Percentiles rank a stretch among this genome's conserved stretches.
These are phyloP conservation scores for Helicoverpa zea DNA, from an alignment of 1,140 invertebrate species.

Conservation along the genomic window DNA sequence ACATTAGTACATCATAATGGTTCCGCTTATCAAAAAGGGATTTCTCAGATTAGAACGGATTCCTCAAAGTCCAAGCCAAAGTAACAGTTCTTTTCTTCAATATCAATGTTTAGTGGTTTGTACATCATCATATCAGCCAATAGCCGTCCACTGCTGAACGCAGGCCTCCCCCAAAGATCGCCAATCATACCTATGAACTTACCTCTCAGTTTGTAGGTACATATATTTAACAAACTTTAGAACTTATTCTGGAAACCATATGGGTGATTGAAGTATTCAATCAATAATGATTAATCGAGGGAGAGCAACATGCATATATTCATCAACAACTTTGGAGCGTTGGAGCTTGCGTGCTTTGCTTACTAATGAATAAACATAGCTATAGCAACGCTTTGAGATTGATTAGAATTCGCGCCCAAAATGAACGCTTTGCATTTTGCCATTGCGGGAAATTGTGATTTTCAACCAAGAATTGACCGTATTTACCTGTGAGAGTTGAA, in stretches of 20 bases:
- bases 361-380: conserved; percentile 48
- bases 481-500: too few relatives aligned
- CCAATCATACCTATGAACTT: too few relatives aligned
- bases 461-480: too few relatives aligned
- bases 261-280: conserved; percentile 16
- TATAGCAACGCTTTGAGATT: conserved; percentile 26
- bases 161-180: too few relatives aligned
- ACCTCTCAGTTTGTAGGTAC: neutral
- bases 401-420: conserved; percentile 36
- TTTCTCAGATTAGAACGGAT: too few relatives aligned
- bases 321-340: conserved; percentile 41
- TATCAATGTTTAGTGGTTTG: too few relatives aligned
- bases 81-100: too few relatives aligned
- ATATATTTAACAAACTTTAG: neutral
- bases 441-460: neutral
- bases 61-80: too few relatives aligned
- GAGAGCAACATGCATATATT: conserved; percentile 43
- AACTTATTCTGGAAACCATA: neutral
- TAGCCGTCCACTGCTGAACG: too few relatives aligned
- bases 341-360: conserved; percentile 17
- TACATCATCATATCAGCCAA: too few relatives aligned
- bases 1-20: too few relatives aligned
- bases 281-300: conserved; percentile 27
- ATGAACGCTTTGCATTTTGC: neutral
- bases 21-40: too few relatives aligned